Evolutionary conservation across 2,113 vertebrate species (phyloP), one percentile per base, ranked within the genome.

Genomic region (Elephantulus edwardii): DNA sequence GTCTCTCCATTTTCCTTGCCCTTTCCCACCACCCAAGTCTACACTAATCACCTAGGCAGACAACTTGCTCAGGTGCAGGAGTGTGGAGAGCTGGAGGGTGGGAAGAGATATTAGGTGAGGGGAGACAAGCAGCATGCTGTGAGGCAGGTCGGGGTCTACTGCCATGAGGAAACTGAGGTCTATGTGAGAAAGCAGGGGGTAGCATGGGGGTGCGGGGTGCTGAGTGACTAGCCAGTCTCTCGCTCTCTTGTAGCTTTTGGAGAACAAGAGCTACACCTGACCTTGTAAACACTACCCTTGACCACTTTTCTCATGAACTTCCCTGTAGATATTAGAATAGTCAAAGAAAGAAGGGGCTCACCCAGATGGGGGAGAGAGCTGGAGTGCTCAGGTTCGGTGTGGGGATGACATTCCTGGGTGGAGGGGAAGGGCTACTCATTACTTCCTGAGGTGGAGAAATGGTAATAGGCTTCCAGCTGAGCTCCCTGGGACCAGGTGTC

Each of bases 391-490:
- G 64, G 82, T 91, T 46, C 8, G 88, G 81, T 40, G 82, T 40
- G 62, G 96, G 95, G 91, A 82, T 9, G 66, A 62, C 60, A 4
- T 91, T 91, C 93, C 95, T 48, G 90, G 96, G 95, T 0, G 94
- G 95, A 91, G 96, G 96, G 94, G 91, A 96, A 85, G 96, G 96
- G 70, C 91, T 95, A 54, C 88, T 75, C 26, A 60, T 44, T 20
- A 48, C 93, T 74, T 38, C 94, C 89, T 83, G 88, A 0, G 1
- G 20, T 16, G 91, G 90, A 44, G 94, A 44, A 17, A 72, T 0
- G 35, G 90, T 60, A 24, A 79, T 33, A 70, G 94, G 82, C 86
- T 96, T 94, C 96, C 40, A 70, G 85, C 88, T 46, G 4, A 93
- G 82, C 28, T 93, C 91, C 88, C 48, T 79, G 42, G 90, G 85